phyloP scores from a whole-genome alignment of 1,140 invertebrate species.

The Drosophila subpulchrella region DNA sequence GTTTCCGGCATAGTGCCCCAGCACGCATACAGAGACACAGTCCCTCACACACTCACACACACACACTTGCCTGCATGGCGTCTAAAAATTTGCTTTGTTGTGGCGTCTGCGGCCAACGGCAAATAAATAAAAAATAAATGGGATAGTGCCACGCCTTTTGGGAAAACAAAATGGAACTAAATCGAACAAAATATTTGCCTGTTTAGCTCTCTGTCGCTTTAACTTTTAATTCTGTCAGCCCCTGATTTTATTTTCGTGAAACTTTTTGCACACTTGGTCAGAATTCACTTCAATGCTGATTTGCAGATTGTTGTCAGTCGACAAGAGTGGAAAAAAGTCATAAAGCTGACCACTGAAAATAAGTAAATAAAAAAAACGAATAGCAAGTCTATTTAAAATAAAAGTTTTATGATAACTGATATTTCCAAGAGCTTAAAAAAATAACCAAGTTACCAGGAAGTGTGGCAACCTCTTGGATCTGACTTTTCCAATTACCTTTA shows the following conservation, averaged over 20 bases:
- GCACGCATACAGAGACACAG: conserved; percentile 11
- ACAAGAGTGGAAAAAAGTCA: conserved; percentile 9
- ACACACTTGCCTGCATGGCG: conserved; percentile 33
- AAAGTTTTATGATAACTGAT: no score
- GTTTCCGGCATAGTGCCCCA: conserved; percentile 67
- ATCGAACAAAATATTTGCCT: conserved; percentile 42
- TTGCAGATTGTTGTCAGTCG: conserved; percentile 64
- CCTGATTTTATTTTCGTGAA: conserved; percentile 27
- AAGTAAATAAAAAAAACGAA: neutral
- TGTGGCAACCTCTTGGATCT: neutral
- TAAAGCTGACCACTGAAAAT: neutral
- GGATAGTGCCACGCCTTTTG: conserved; percentile 6
- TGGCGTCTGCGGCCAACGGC: conserved; percentile 65
- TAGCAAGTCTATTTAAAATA: neutral
- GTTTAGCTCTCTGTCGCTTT: conserved; percentile 3
- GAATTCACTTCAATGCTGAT: conserved; percentile 66
- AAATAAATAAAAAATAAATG: conserved; percentile 29
- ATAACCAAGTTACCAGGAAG: neutral
- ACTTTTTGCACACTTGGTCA: conserved; percentile 62
- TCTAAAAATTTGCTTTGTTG: conserved; percentile 69
- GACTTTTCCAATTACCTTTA: neutral
- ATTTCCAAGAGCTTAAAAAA: no score
- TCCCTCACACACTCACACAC: conserved; percentile 1
- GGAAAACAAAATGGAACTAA: conserved; percentile 37
- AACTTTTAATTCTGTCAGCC: neutral